Base-by-base conservation (phyloP, 2,113 vertebrate species). In the Antechinus flavipes region DNA sequence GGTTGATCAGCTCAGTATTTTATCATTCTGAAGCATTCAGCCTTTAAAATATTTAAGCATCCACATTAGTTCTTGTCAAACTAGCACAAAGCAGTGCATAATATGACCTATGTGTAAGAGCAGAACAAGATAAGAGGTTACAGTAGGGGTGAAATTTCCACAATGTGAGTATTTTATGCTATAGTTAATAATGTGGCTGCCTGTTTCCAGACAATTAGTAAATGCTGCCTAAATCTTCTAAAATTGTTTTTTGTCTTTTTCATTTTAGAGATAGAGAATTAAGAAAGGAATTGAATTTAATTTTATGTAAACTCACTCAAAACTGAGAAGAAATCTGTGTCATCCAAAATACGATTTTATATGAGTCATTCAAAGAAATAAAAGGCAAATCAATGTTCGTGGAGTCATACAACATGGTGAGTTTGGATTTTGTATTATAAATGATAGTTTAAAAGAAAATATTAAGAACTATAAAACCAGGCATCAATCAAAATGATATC, bases 41-140 rank as follows among this genome's bases (percentile, higher is more conserved):
- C 98, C 98, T 98, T 98, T 99, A 99, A 99, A 99, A 99, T 99
- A 99, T 99, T 99, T 99, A 99, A 98, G 98, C 98, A 99, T 98
- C 96, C 98, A 98, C 98, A 99, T 99, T 99, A 99, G 98, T 99
- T 99, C 98, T 98, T 99, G 98, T 99, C 99, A 99, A 98, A 98
- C 97, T 98, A 98, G 97, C 97, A 98, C 98, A 99, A 98, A 98
- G 98, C 97, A 97, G 97, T 98, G 98, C 97, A 98, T 98, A 98
- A 98, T 98, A 98, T 98, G 98, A 98, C 98, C 98, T 96, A 96
- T 94, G 96, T 98, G 97, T 98, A 98, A 97, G 97, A 98, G 97
- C 96, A 98, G 98, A 98, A 98, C 98, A 99, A 98, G 98, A 99
- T 99, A 99, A 98, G 98, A 98, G 96, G 97, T 76, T 98, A 98